These are phyloP conservation scores for Mormoops blainvillei DNA, from an alignment of 2,113 vertebrate genomes.

Conservation along the genomic window DNA sequence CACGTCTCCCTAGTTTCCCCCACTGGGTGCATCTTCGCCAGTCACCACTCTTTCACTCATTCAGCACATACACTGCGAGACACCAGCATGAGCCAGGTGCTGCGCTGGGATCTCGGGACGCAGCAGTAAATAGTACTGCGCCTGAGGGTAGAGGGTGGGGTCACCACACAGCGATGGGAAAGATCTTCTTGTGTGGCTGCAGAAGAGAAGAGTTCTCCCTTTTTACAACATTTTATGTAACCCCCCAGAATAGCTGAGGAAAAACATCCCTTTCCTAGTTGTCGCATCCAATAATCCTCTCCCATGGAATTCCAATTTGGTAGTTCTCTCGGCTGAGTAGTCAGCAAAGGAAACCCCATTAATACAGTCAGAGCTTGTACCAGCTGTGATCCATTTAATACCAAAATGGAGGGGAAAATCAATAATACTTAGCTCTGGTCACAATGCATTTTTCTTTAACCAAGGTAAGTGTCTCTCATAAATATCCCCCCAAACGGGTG, in stretches of 20 bases:
- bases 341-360: slow-evolving; percentile 55
- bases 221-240: background rate
- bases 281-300: slow-evolving; percentile 34
- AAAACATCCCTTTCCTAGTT: background rate
- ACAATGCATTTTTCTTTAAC: slow-evolving; percentile 42
- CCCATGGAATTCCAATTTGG: slow-evolving; percentile 44
- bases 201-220: background rate
- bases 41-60: background rate
- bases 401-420: slow-evolving; percentile 60
- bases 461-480: slow-evolving; percentile 11
- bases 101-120: background rate
- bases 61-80: background rate
- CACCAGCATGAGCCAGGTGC: fast-evolving
- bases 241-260: background rate
- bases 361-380: slow-evolving; percentile 25
- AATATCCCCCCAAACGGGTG: background rate
- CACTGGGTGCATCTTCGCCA: background rate
- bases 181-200: background rate
- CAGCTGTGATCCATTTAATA: slow-evolving; percentile 56
- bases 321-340: background rate
- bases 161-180: too few species aligned
- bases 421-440: slow-evolving; percentile 47
- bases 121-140: background rate
- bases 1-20: background rate
- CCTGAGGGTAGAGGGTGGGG: too few species aligned